Conservation (phyloP, 2,888 invertebrate species). For the Dromius quadrimaculatus region DNA sequence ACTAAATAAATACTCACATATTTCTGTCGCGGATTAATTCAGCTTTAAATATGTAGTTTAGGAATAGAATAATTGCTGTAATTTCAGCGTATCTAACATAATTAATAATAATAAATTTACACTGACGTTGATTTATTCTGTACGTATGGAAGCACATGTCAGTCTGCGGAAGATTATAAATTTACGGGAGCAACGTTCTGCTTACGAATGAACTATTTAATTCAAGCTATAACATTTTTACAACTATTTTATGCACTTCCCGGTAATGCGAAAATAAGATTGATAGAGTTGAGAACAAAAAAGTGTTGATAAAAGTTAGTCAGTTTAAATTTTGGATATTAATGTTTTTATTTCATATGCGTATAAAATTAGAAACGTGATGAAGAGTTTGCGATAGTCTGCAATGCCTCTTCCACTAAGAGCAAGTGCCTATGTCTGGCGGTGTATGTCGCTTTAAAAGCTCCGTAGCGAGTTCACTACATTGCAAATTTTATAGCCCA, state of each 20-base stretch:
- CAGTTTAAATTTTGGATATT: too few species aligned
- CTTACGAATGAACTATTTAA: constrained; percentile 25
- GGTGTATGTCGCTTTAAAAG: constrained; percentile 38
- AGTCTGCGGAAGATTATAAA: constrained; percentile 24
- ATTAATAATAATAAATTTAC: constrained; percentile 39
- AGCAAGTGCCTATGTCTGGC: neutral
- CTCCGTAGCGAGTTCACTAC: constrained; percentile 42
- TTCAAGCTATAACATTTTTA: constrained; percentile 23
- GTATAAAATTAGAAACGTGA: too few species aligned
- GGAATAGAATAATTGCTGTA: constrained; percentile 21
- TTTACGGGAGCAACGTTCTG: neutral
- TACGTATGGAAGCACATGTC: constrained; percentile 24
- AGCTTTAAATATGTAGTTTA: constrained; percentile 10
- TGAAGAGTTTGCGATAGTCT: neutral
- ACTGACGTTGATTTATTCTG: constrained; percentile 31
- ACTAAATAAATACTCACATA: constrained; percentile 8
- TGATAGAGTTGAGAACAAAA: too few species aligned
- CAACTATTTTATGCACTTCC: too few species aligned
- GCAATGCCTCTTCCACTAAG: neutral
- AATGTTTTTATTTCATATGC: too few species aligned
- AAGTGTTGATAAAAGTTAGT: too few species aligned
- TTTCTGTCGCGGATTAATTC: neutral
- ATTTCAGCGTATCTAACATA: constrained; percentile 17
- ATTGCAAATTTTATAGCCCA: constrained; percentile 49
- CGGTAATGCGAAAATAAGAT: neutral